These are phyloP conservation scores for Aricia agestis DNA, from an alignment of 1,140 invertebrate species.

Conservation along the genomic window DNA sequence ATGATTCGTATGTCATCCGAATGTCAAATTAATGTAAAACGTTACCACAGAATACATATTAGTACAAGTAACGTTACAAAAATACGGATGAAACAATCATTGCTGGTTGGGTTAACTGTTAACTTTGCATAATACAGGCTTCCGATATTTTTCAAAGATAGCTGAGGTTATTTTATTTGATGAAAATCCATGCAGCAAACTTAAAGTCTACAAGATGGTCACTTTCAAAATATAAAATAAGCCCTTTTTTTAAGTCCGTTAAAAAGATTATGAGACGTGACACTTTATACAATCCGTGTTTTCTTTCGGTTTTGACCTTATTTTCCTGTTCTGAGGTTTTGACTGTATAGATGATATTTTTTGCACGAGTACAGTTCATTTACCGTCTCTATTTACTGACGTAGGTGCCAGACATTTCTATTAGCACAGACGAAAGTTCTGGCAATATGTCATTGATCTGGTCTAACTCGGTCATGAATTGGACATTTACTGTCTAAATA, in stretches of 20 bases:
- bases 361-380: background rate
- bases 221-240: too few species aligned
- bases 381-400: background rate
- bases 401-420: slow-evolving; percentile 1
- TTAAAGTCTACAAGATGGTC: too few species aligned
- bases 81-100: background rate
- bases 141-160: too few species aligned
- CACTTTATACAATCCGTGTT: too few species aligned
- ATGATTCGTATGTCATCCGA: background rate
- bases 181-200: too few species aligned
- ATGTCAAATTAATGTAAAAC: background rate
- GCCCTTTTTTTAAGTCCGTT: too few species aligned
- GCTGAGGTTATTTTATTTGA: too few species aligned
- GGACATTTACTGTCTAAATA: background rate
- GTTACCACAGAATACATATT: too few species aligned
- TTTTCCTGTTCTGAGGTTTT: too few species aligned
- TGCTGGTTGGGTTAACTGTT: background rate
- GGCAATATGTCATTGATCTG: background rate
- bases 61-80: background rate
- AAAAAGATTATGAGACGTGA: too few species aligned
- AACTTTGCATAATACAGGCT: too few species aligned
- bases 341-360: background rate
- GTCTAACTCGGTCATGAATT: background rate
- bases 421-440: slow-evolving; percentile 3
- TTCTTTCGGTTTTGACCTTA: too few species aligned